phyloP scores from a whole-genome alignment of 2,113 vertebrate species.

The Emydocephalus ijimae region DNA sequence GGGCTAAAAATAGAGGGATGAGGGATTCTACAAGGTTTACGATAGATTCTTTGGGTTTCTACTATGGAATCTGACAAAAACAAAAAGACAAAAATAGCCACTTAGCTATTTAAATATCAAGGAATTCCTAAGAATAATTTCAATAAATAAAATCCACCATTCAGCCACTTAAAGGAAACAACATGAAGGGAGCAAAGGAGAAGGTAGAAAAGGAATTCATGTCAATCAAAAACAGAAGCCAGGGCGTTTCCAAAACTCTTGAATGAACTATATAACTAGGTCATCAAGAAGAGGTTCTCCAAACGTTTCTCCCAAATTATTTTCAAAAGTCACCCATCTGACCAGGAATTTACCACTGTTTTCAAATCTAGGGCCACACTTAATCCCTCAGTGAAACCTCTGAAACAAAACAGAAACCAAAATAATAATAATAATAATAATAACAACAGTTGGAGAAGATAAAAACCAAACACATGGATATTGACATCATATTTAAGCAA shows the following conservation, averaged over 20 bases:
- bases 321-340: background rate
- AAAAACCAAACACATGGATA: background rate
- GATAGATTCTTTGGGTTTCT: background rate
- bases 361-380: background rate
- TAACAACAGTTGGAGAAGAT: background rate
- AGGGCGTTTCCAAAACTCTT: background rate
- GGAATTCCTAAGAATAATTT: background rate
- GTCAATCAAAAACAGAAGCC: background rate
- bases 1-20: background rate
- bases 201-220: background rate
- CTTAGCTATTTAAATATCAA: background rate
- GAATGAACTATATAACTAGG: background rate
- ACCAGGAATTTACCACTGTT: background rate
- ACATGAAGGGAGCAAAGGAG: background rate
- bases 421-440: too few species aligned
- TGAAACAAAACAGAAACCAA: background rate
- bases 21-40: background rate
- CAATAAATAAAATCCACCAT: background rate
- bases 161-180: background rate
- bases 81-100: background rate
- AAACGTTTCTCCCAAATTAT: background rate
- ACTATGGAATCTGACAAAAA: background rate
- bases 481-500: background rate
- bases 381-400: background rate
- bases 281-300: background rate